Evolutionary conservation across 2,113 vertebrate genomes (phyloP).

Genomic region (Agapornis roseicollis): DNA sequence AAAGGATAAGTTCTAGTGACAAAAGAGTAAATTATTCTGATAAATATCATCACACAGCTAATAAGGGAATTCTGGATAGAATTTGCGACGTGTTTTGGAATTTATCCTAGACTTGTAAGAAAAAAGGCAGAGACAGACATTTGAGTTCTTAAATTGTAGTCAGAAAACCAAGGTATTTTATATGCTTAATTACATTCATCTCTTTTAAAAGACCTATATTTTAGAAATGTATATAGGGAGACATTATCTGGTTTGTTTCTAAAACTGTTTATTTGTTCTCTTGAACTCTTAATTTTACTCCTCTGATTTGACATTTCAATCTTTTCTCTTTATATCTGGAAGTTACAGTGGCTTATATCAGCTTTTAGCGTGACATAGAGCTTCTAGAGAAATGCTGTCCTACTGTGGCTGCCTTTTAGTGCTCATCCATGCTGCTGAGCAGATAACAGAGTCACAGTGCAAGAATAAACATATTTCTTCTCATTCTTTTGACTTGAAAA

Average conservation of each 20-base stretch:
- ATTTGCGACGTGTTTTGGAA: not conserved
- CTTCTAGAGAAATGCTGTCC: not conserved
- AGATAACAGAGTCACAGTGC: not conserved
- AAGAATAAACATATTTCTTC: not conserved
- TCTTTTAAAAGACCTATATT: not conserved
- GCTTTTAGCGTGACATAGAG: not conserved
- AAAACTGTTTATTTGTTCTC: not conserved
- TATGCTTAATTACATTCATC: not conserved
- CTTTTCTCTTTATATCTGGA: not conserved
- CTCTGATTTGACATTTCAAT: rapidly evolving
- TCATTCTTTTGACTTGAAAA: not conserved
- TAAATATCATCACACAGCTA: not conserved
- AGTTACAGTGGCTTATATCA: not conserved
- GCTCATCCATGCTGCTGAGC: not conserved
- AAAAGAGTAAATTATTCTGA: not conserved
- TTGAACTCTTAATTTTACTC: not conserved
- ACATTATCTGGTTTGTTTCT: not conserved
- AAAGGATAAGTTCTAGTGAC: not conserved
- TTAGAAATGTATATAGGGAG: not conserved
- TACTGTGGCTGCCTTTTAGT: not conserved
- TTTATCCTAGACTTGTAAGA: not conserved
- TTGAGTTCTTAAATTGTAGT: not conserved
- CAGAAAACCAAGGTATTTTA: not conserved
- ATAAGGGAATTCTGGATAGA: not conserved
- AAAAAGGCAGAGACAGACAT: not conserved